These are phyloP conservation scores for Planiliza haematocheilus DNA, from an alignment of 2,113 vertebrate genomes.

Conservation along the genomic window DNA sequence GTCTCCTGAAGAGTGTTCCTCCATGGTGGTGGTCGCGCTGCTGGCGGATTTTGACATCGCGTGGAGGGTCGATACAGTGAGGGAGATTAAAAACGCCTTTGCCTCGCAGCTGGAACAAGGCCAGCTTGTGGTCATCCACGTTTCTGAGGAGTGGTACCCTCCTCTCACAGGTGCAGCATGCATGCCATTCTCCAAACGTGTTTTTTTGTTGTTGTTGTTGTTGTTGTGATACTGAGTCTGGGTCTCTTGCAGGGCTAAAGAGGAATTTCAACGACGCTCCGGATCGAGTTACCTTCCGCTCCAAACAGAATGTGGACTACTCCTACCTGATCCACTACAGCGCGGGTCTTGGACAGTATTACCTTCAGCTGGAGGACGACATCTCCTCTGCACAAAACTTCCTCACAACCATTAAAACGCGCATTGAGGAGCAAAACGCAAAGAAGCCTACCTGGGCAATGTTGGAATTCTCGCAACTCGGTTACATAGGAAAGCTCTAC, in stretches of 20 bases:
- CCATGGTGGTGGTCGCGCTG: slow-evolving; percentile 89
- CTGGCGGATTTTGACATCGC: slow-evolving; percentile 79
- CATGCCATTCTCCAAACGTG: neutral
- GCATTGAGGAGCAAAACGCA: slow-evolving; percentile 62
- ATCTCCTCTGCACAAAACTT: slow-evolving; percentile 82
- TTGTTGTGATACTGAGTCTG: slow-evolving; percentile 8
- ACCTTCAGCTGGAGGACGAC: slow-evolving; percentile 89
- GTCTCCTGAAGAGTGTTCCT: slow-evolving; percentile 79
- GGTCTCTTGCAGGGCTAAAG: slow-evolving; percentile 76
- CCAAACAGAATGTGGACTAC: slow-evolving; percentile 90
- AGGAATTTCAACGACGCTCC: slow-evolving; percentile 81
- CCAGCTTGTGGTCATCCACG: slow-evolving; percentile 84
- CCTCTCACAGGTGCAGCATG: slow-evolving; percentile 63
- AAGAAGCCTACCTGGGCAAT: slow-evolving; percentile 82
- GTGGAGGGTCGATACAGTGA: slow-evolving; percentile 74
- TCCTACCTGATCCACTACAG: slow-evolving; percentile 88
- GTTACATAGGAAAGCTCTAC: slow-evolving; percentile 91
- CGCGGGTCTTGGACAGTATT: slow-evolving; percentile 84
- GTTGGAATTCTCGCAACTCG: slow-evolving; percentile 90
- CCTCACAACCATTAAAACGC: slow-evolving; percentile 79
- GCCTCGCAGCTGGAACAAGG: slow-evolving; percentile 73
- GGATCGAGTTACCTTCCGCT: slow-evolving; percentile 85
- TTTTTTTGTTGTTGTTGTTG: no score
- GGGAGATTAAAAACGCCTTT: slow-evolving; percentile 74
- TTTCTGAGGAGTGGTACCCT: slow-evolving; percentile 74